Evolutionary conservation across 1,140 invertebrate species (phyloP), one percentile per base, ranked within the genome.

Genomic region (Drosophila nasuta): DNA sequence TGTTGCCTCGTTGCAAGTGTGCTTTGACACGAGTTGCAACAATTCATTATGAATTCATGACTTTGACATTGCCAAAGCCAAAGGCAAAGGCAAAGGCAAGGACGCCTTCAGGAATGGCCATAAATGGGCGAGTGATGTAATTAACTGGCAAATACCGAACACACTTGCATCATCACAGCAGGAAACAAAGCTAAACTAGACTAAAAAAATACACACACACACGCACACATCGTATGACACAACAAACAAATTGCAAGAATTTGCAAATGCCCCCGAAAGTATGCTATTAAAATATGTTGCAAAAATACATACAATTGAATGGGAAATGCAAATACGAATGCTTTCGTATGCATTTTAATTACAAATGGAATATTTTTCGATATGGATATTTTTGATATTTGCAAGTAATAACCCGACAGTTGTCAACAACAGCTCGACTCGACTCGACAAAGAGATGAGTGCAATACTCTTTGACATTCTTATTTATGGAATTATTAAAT

Each of bases 31-130:
- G 20, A 25, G 49, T 45, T 70, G 60, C 45, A 38, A 11, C 28
- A 10, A 41, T 57, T 79, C 59, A 72, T 79, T 77, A 79, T 30
- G 41, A 66, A 81, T 81, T 79, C 79, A 81, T 62, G 73, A 73
- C 68, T 77, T 76, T 62, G 58, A 43, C 67, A 63, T 30, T 63
- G 25, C 35, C 30, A 35, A 33, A 11, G 25, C 45, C 28, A 54
- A 7, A 54, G 51, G 28, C 51, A 13, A 7, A 54, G 51, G 28
- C 51, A 13, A 30, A 33, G 51, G 28, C 64, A 58, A 41, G 17
- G 62, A n/a, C 33, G 49, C 35, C 10, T 2, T 15, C 33, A 25
- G n/a, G 35, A 43, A 33, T 46, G 17, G 28, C 30, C 56, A 38
- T 66, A 57, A 66, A 65, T 33, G 45, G 51, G 45, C 63, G 35